A percentile compares a stretch with the other conserved stretches of the same genome.
These are phyloP conservation scores for Sylvia borin DNA, from an alignment of 2,797 vertebrate species.

Conservation along the genomic window DNA sequence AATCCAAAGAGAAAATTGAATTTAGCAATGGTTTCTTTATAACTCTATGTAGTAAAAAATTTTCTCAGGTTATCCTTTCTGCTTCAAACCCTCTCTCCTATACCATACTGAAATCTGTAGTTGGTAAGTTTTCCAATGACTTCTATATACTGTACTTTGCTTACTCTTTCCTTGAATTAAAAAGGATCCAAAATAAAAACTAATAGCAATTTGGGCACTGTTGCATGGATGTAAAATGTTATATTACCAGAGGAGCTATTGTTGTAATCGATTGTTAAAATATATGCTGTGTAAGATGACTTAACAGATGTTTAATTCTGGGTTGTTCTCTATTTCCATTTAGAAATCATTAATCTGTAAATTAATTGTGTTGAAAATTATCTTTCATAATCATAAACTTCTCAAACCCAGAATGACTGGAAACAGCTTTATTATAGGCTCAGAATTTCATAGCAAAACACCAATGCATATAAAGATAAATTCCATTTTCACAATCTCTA, in stretches of 20 bases:
- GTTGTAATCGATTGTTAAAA: background rate
- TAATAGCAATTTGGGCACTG: background rate
- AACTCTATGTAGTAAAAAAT: background rate
- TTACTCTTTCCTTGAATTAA: background rate
- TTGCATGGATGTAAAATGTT: background rate
- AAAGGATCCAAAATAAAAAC: background rate
- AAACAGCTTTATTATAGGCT: background rate
- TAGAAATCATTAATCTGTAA: background rate
- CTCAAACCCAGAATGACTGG: background rate
- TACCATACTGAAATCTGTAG: background rate
- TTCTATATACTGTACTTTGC: background rate
- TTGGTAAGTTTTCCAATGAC: background rate
- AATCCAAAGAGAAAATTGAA: constrained; percentile 59
- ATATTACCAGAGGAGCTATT: background rate
- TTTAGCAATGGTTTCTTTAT: constrained; percentile 1
- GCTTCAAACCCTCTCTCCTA: background rate
- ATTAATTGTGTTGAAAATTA: background rate
- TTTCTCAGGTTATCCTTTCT: background rate
- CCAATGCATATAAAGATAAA: constrained; percentile 31
- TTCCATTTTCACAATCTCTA: constrained; percentile 18
- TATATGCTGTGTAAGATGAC: background rate
- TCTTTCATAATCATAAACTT: background rate
- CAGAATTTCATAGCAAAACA: constrained; percentile 1
- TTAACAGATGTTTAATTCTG: background rate
- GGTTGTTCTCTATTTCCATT: background rate